Evolutionary conservation across 2,113 vertebrate genomes (phyloP), one percentile per base, ranked within the genome.

Genomic region (Todiramphus chloris): DNA sequence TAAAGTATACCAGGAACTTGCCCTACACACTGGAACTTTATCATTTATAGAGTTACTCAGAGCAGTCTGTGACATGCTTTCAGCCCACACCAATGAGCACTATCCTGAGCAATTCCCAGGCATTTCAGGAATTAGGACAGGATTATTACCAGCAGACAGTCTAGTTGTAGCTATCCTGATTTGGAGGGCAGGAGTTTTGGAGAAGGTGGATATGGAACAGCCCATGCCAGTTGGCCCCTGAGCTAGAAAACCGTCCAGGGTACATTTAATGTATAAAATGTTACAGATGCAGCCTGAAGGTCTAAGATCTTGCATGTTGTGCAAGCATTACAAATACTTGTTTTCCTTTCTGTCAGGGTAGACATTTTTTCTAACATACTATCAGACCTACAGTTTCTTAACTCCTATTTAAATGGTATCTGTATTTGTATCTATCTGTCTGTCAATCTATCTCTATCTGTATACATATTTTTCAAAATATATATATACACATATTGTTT

Each of bases 211-310:
- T 86, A 43, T 75, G 44, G 41, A 86, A 35, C 1, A 4, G 12
- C 9, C 28, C 19, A 30, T 75, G 76, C 73, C 80, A 94, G 51
- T 60, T 95, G 93, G 76, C 68, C 33, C 4, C 56, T 92, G 50
- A 89, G 46, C 51, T 59, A 81, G 51, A 95, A 84, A 81, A 78
- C 33, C n/a, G 50, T 89, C 64, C 86, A 83, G 76, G 72, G 59
- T 93, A 67, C 41, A 62, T 59, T 83, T 92, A 91, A 75, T 75
- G 25, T 70, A 46, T 85, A 68, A 94, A 93, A 76, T 28, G 6
- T 83, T 95, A 83, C 60, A 95, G 80, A 70, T 74, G 55, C 43
- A 93, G 53, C 48, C 70, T 76, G 66, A 66, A 96, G 58, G 70
- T 68, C 66, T 91, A 58, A 76, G 53, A 87, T 72, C 33, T 62